phyloP scores from a whole-genome alignment of 2,113 vertebrate species.

The Oxyura jamaicensis region DNA sequence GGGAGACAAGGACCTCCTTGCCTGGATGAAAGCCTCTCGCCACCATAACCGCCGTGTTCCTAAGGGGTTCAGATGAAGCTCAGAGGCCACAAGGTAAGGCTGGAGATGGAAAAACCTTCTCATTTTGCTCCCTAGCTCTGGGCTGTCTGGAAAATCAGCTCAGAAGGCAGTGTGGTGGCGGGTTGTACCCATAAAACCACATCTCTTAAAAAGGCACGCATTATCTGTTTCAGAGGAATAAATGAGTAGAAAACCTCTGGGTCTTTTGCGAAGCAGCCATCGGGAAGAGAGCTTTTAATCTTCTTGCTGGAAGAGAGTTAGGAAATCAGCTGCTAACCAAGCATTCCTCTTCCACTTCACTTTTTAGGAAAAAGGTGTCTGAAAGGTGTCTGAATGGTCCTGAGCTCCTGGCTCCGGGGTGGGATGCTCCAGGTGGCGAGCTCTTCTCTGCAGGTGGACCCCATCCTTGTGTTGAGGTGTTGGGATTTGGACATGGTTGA shows the following conservation, averaged over 20 bases:
- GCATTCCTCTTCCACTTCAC: background rate
- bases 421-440: background rate
- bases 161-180: accelerated
- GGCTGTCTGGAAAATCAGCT: background rate
- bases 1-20: background rate
- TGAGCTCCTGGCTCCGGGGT: background rate
- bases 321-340: background rate
- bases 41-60: background rate
- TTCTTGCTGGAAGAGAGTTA: background rate
- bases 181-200: background rate
- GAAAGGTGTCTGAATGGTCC: background rate
- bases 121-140: background rate
- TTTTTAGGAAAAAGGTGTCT: background rate
- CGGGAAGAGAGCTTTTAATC: slow-evolving; percentile 16
- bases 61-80: accelerated
- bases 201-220: background rate
- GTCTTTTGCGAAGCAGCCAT: slow-evolving; percentile 6
- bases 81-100: accelerated
- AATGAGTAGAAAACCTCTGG: background rate
- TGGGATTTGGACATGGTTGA: background rate
- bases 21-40: background rate
- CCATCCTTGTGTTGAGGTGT: background rate
- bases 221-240: background rate
- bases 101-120: background rate
- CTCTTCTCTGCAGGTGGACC: background rate